Evolutionary conservation across 2,113 vertebrate genomes (phyloP).

Genomic region (Hyaena hyaena): DNA sequence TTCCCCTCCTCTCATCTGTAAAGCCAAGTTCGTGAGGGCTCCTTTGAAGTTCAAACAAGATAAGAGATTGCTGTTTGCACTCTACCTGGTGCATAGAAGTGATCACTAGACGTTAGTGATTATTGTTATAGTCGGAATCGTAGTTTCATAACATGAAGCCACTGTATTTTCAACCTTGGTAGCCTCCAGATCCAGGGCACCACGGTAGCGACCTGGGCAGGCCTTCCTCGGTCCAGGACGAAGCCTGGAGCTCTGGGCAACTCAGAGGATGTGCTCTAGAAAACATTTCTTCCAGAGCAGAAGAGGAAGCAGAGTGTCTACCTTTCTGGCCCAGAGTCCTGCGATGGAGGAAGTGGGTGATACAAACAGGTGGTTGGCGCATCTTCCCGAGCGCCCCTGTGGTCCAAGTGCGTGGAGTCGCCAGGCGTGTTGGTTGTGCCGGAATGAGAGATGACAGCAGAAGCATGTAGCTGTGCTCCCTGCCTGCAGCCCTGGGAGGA

Average conservation of each 20-base stretch:
- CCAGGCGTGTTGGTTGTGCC: rapidly evolving
- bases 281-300: background rate
- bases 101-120: background rate
- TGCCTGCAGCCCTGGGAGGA: background rate
- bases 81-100: background rate
- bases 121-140: background rate
- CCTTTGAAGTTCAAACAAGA: background rate
- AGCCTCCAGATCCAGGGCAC: too few species aligned
- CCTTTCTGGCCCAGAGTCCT: background rate
- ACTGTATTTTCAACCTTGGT: background rate
- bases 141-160: background rate
- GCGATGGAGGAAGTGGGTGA: background rate
- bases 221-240: background rate
- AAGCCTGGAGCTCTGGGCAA: background rate
- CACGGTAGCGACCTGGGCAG: background rate
- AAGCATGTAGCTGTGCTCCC: too few species aligned
- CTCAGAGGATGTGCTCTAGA: background rate
- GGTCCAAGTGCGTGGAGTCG: background rate
- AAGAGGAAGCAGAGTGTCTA: background rate
- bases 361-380: too few species aligned
- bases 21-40: background rate
- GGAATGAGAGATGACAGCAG: background rate
- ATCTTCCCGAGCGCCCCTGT: background rate
- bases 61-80: background rate
- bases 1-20: background rate